Evolutionary conservation across 2,797 vertebrate genomes (phyloP).

Genomic region (Heliangelus exortis): DNA sequence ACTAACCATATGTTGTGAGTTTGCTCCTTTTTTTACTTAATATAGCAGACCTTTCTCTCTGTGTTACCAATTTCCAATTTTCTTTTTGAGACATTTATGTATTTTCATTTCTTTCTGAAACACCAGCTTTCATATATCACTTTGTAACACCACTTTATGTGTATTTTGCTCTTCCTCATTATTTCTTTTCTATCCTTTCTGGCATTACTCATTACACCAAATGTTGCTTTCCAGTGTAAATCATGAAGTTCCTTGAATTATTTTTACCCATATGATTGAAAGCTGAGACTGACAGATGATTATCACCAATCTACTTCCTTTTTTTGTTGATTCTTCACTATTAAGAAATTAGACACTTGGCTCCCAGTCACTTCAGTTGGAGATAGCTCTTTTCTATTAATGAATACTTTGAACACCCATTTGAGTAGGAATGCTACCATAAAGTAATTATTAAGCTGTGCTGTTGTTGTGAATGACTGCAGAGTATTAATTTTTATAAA

Average conservation of each 20-base stretch:
- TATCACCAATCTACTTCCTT: not conserved
- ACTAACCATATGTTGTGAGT: not conserved
- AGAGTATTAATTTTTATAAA: not conserved
- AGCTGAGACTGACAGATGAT: slow-evolving; percentile 37
- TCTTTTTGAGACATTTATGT: not conserved
- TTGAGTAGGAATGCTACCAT: not conserved
- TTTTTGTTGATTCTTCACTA: not conserved
- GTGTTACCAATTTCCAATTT: not conserved
- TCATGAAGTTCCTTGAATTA: not conserved
- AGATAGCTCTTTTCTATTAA: not conserved
- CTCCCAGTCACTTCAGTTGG: not conserved
- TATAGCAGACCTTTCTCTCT: not conserved
- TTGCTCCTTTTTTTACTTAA: not conserved
- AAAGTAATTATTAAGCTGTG: not conserved
- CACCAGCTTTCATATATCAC: not conserved
- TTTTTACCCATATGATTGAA: slow-evolving; percentile 23
- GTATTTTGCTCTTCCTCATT: not conserved
- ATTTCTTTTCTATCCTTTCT: not conserved
- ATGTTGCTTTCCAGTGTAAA: not conserved
- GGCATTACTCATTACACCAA: not conserved
- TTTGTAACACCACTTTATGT: not conserved
- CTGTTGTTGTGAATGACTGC: not conserved
- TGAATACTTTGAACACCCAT: not conserved
- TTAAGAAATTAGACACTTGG: not conserved
- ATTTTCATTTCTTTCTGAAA: not conserved